These are phyloP conservation scores for Neoaliturus tenellus DNA, from an alignment of 2,888 invertebrate species.

Conservation along the genomic window DNA sequence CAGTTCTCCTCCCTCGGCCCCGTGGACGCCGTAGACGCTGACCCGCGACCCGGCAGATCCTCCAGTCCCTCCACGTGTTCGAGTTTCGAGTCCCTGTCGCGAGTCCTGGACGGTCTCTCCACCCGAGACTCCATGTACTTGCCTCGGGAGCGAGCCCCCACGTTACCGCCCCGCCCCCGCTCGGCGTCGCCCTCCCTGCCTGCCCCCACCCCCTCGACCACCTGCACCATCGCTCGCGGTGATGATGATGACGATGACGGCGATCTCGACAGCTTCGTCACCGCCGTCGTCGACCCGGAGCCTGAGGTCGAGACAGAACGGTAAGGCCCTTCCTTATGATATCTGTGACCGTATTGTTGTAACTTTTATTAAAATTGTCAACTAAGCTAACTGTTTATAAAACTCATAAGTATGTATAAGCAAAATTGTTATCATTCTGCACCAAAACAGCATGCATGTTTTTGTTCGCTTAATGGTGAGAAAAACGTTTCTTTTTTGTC, in stretches of 20 bases:
- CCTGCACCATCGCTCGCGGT: background rate
- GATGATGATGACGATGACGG: background rate
- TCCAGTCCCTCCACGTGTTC: constrained; percentile 45
- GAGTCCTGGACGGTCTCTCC: constrained; percentile 17
- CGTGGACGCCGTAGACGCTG: background rate
- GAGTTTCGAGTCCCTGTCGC: constrained; percentile 50
- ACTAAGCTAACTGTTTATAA: too few species aligned
- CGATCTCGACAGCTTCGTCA: constrained; percentile 18
- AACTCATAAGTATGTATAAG: too few species aligned
- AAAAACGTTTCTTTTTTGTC: too few species aligned
- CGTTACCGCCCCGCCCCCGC: constrained; percentile 20
- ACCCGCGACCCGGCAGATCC: background rate
- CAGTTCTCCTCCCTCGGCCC: constrained; percentile 48
- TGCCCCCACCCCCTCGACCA: background rate
- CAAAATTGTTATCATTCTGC: too few species aligned
- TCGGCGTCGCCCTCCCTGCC: constrained; percentile 25
- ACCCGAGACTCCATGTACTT: constrained; percentile 45
- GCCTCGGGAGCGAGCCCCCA: background rate
- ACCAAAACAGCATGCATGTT: too few species aligned
- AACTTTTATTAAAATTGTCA: too few species aligned
- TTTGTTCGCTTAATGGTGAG: too few species aligned
- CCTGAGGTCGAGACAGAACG: background rate
- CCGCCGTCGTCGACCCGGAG: background rate
- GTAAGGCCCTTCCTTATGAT: too few species aligned
- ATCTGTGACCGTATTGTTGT: too few species aligned